phyloP scores from a whole-genome alignment of 2,797 vertebrate genomes.

The Tinamus major region DNA sequence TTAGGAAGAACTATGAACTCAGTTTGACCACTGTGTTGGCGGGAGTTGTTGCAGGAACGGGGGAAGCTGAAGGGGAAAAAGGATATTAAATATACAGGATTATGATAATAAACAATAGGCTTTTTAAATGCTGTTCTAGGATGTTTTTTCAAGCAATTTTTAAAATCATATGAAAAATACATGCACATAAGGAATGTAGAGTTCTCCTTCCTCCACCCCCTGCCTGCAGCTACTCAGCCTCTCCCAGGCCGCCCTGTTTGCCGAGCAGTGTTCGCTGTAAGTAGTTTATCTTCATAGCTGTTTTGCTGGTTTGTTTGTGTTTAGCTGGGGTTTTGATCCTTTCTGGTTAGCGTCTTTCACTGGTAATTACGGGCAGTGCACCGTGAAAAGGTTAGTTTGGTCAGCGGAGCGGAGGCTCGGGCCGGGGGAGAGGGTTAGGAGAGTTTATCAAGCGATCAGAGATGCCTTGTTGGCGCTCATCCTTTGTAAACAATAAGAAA shows the following conservation, averaged over 20 bases:
- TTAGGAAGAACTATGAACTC: slow-evolving; percentile 47
- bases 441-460: slow-evolving; percentile 89
- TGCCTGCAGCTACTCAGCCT: slow-evolving; percentile 8
- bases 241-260: slow-evolving; percentile 36
- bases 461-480: slow-evolving; percentile 90
- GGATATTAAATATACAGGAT: slow-evolving; percentile 60
- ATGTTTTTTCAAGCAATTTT: slow-evolving; percentile 49
- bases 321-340: slow-evolving; percentile 83
- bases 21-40: slow-evolving; percentile 56
- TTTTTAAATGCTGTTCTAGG: slow-evolving; percentile 19
- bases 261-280: slow-evolving; percentile 28
- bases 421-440: slow-evolving; percentile 73
- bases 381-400: slow-evolving; percentile 82
- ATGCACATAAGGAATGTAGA: slow-evolving; percentile 23
- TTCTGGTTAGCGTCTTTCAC: slow-evolving; percentile 88
- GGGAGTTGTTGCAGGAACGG: slow-evolving; percentile 40
- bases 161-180: slow-evolving; percentile 54
- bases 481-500: slow-evolving; percentile 85
- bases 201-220: slow-evolving; percentile 10
- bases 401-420: slow-evolving; percentile 78
- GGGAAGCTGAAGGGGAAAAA: background rate
- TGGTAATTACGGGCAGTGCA: slow-evolving; percentile 79
- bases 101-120: slow-evolving; percentile 51
- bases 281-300: slow-evolving; percentile 80
- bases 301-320: slow-evolving; percentile 82